phyloP scores from a whole-genome alignment of 92 coral and sea anemone species.

The Muricea muricata region DNA sequence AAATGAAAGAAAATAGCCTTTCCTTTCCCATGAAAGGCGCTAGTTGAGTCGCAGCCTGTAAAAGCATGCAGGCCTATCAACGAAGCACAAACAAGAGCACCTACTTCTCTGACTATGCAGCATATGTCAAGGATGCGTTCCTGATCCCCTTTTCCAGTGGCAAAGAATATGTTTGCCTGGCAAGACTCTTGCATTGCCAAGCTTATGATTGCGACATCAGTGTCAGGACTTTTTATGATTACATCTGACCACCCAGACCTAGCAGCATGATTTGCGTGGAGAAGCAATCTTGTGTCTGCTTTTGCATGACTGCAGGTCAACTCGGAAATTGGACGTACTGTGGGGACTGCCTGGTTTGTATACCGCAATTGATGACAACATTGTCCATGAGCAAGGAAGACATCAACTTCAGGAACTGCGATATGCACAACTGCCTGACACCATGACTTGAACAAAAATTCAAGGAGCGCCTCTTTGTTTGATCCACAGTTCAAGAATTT shows the following conservation, averaged over 20 bases:
- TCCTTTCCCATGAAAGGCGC: conserved; percentile 23
- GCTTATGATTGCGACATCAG: conserved; percentile 14
- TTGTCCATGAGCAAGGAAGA: neutral
- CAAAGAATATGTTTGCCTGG: conserved; percentile 15
- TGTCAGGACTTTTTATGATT: conserved; percentile 22
- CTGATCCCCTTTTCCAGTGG: conserved; percentile 4
- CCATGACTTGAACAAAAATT: conserved; percentile 4
- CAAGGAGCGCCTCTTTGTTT: conserved; percentile 1
- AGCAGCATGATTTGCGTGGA: conserved; percentile 27
- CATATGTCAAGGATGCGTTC: conserved; percentile 25
- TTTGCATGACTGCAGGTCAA: conserved; percentile 5
- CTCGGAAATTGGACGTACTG: conserved; percentile 19
- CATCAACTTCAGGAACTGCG: neutral
- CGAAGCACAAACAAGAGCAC: neutral
- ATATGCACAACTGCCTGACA: neutral
- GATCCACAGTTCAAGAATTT: conserved; percentile 1
- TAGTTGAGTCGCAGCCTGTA: conserved; percentile 19
- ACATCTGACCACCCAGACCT: conserved; percentile 13
- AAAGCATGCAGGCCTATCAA: conserved; percentile 27
- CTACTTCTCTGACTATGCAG: neutral
- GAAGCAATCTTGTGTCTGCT: conserved; percentile 10
- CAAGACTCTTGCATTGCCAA: conserved; percentile 22
- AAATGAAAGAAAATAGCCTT: conserved; percentile 12
- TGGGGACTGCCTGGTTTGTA: neutral
- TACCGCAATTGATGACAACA: neutral